phyloP scores from a whole-genome alignment of 1,140 invertebrate species.

The Bombus sylvicola region DNA sequence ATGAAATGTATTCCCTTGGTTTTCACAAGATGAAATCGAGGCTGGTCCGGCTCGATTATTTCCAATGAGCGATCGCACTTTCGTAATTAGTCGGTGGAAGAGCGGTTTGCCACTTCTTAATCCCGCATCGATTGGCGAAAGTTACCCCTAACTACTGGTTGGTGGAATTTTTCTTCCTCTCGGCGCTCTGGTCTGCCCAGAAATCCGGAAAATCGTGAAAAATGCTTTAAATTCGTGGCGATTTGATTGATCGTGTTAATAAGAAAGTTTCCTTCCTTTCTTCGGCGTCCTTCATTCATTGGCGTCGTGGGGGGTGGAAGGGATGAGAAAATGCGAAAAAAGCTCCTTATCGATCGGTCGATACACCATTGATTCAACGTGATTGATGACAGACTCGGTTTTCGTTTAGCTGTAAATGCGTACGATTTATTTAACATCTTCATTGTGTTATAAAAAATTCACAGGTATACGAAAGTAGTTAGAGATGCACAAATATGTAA shows the following conservation, averaged over 20 bases:
- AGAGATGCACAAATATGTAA: no score
- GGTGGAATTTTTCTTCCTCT: conserved; percentile 33
- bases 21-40: conserved; percentile 2
- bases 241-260: conserved; percentile 78
- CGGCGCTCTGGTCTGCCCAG: conserved; percentile 46
- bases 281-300: conserved; percentile 47
- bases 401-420: not conserved
- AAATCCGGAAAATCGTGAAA: conserved; percentile 73
- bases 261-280: conserved; percentile 73
- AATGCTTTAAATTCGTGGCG: conserved; percentile 70
- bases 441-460: no score
- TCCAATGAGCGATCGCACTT: conserved; percentile 62
- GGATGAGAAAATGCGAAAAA: conserved; percentile 32
- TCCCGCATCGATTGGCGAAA: conserved; percentile 71
- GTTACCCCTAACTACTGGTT: conserved; percentile 35
- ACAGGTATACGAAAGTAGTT: no score
- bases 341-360: conserved; percentile 53
- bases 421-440: not conserved
- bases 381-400: conserved; percentile 56
- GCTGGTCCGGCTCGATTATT: conserved; percentile 48
- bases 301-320: not conserved
- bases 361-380: conserved; percentile 62
- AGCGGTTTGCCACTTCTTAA: conserved; percentile 69
- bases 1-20: conserved; percentile 3
- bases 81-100: conserved; percentile 67